Evolutionary conservation across 2,888 invertebrate genomes (phyloP).

Genomic region (Melieria omissa): DNA sequence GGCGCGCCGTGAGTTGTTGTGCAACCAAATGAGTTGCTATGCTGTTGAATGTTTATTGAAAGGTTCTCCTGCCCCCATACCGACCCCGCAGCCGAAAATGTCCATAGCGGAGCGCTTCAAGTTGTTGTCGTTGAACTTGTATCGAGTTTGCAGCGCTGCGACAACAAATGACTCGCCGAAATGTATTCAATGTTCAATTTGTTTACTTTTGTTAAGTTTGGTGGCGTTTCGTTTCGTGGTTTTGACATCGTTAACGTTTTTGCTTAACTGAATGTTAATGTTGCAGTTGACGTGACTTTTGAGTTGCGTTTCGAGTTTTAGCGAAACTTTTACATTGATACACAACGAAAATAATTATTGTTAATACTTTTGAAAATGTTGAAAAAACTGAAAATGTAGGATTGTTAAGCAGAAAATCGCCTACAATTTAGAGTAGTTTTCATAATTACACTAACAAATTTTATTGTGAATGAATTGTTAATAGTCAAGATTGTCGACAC

Average conservation of each 20-base stretch:
- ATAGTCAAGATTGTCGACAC: too few relatives aligned
- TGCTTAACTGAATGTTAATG: not conserved
- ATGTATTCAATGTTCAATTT: conserved; percentile 8
- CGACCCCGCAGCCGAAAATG: too few relatives aligned
- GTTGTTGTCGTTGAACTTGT: not conserved
- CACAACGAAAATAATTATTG: not conserved
- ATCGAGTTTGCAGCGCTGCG: not conserved
- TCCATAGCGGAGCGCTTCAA: too few relatives aligned
- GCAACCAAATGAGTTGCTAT: conserved; percentile 13
- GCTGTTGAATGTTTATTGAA: conserved; percentile 12
- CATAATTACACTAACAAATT: not conserved
- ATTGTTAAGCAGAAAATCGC: not conserved
- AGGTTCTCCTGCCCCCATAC: not conserved
- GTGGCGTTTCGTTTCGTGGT: conserved; percentile 10
- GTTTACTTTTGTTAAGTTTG: conserved; percentile 17
- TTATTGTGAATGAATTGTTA: not conserved
- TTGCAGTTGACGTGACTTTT: not conserved
- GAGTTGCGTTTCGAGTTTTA: not conserved
- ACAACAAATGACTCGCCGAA: conserved; percentile 17
- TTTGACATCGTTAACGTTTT: conserved; percentile 4
- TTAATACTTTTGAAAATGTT: not conserved
- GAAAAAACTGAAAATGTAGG: not conserved
- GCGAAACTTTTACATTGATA: not conserved
- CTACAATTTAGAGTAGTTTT: not conserved
- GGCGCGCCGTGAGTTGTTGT: too few relatives aligned